phyloP scores from a whole-genome alignment of 2,113 vertebrate species.

The Eolophus roseicapilla region DNA sequence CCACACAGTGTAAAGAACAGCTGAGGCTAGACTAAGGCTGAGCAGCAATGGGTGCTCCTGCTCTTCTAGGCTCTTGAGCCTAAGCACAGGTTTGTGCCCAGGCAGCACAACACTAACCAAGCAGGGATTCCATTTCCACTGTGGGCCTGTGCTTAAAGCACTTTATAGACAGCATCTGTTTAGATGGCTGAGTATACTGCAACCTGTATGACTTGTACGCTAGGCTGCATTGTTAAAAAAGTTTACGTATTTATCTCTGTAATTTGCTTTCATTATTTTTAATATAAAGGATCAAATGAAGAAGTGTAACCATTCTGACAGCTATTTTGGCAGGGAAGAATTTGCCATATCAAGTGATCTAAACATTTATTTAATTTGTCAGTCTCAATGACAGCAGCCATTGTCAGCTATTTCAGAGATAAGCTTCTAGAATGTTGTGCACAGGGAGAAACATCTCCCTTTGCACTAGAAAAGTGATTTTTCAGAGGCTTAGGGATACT shows the following conservation, averaged over 20 bases:
- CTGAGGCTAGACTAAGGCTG: background rate
- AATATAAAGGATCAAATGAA: background rate
- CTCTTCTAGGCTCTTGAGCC: background rate
- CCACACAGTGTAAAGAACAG: background rate
- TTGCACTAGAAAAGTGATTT: background rate
- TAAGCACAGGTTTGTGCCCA: background rate
- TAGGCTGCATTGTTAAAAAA: background rate
- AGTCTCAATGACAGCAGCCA: background rate
- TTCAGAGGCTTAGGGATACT: background rate
- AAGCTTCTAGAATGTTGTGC: background rate
- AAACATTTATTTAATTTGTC: constrained; percentile 27
- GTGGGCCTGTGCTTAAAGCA: background rate
- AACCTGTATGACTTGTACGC: background rate
- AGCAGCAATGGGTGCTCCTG: background rate
- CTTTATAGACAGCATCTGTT: background rate
- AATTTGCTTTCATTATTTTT: background rate
- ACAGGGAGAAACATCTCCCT: background rate
- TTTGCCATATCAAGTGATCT: background rate
- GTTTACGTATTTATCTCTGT: background rate
- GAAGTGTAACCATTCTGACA: background rate
- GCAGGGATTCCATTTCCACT: background rate
- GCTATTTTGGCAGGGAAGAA: background rate
- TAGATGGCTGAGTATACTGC: background rate
- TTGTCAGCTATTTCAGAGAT: background rate
- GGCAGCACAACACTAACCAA: background rate